A percentile compares a stretch with the other conserved stretches of the same genome.
These are phyloP conservation scores for Pseudorectes ferrugineus DNA, from an alignment of 2,113 vertebrate genomes.

Conservation along the genomic window DNA sequence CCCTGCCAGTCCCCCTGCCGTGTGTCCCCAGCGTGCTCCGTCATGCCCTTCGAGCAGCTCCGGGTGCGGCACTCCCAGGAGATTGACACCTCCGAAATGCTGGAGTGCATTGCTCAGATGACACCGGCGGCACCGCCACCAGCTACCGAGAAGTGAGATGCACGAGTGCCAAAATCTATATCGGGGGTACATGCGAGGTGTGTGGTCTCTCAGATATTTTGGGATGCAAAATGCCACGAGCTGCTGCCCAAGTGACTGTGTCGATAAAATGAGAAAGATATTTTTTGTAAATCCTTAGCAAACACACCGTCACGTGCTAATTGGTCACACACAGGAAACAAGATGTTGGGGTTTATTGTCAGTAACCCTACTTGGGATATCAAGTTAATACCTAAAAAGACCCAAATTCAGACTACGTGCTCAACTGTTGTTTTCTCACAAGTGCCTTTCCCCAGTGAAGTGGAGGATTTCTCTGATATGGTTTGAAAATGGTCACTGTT, in stretches of 20 bases:
- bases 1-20: neutral
- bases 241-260: neutral
- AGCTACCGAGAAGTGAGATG: neutral
- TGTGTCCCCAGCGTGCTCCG: neutral
- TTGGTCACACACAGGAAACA: neutral
- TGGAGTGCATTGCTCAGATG: neutral
- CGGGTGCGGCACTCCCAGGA: neutral
- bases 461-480: neutral
- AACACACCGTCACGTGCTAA: neutral
- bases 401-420: neutral
- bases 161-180: fast-evolving
- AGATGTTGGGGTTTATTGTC: neutral
- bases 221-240: neutral
- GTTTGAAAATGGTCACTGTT: neutral
- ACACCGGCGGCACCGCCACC: neutral
- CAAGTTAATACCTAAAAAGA: neutral
- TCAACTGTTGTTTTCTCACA: neutral
- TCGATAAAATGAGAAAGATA: neutral
- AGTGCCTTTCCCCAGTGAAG: neutral
- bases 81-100: neutral
- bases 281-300: neutral
- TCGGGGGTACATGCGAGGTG: neutral
- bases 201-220: neutral
- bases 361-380: neutral
- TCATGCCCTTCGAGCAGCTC: neutral